Evolutionary conservation across 2,888 invertebrate species (phyloP).

Genomic region (Idaea aversata): DNA sequence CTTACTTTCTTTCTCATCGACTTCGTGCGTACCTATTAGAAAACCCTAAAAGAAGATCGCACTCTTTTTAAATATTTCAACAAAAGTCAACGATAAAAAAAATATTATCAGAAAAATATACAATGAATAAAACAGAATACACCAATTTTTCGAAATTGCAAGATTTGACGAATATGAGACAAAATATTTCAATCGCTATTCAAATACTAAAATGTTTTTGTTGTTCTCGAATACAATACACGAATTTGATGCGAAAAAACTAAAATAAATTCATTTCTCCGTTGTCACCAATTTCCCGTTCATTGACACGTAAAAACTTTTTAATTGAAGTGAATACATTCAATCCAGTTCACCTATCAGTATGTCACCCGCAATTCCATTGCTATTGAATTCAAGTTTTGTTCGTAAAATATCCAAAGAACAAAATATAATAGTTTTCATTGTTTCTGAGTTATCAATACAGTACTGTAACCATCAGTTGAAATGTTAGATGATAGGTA

Average conservation of each 20-base stretch:
- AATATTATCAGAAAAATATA: background rate
- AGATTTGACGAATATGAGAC: background rate
- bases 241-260: constrained; percentile 8
- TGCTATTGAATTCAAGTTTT: constrained; percentile 16
- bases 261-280: constrained; percentile 20
- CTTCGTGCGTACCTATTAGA: no score
- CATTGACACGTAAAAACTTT: constrained; percentile 22
- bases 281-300: constrained; percentile 19
- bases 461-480: background rate
- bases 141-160: background rate
- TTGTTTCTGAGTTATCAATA: constrained; percentile 43
- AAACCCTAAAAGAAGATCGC: no score
- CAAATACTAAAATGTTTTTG: background rate
- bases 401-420: constrained; percentile 29
- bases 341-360: constrained; percentile 24
- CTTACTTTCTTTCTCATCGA: no score
- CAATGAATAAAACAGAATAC: background rate
- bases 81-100: no score
- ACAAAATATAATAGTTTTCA: constrained; percentile 39
- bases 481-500: no score
- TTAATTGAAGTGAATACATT: constrained; percentile 24
- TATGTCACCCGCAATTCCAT: constrained; percentile 41
- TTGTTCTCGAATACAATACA: background rate
- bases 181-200: background rate
- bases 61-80: background rate